These are phyloP conservation scores for Turnix velox DNA, from an alignment of 2,113 vertebrate species.

Conservation along the genomic window DNA sequence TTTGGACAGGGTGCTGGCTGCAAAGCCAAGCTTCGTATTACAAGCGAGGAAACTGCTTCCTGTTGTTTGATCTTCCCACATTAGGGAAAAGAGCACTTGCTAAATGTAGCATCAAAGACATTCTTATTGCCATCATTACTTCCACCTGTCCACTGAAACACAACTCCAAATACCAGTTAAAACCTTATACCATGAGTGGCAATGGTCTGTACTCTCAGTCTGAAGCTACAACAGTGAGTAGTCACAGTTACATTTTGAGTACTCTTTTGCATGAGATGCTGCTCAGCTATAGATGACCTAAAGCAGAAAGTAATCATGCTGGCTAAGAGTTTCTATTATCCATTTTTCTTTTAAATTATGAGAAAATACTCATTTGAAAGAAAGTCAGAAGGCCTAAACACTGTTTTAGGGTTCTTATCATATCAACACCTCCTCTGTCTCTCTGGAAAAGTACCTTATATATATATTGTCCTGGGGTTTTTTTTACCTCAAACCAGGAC, in stretches of 20 bases:
- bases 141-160: slow-evolving; percentile 49
- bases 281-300: background rate
- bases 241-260: background rate
- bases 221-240: fast-evolving
- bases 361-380: background rate
- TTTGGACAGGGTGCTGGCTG: background rate
- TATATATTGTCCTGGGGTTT: too few species aligned
- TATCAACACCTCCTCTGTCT: background rate
- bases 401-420: background rate
- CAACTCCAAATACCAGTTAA: background rate
- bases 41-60: background rate
- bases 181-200: background rate
- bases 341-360: background rate
- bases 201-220: background rate
- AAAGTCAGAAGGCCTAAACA: background rate
- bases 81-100: background rate
- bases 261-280: background rate
- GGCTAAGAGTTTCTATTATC: background rate
- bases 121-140: slow-evolving; percentile 17
- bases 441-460: background rate
- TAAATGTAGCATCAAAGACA: slow-evolving; percentile 41
- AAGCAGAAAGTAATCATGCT: background rate
- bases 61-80: slow-evolving; percentile 31
- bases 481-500: too few species aligned
- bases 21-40: background rate